Percentiles rank a stretch among this genome's conserved stretches.
phyloP scores from a whole-genome alignment of 2,797 vertebrate species.

The Gadopsis marmoratus region DNA sequence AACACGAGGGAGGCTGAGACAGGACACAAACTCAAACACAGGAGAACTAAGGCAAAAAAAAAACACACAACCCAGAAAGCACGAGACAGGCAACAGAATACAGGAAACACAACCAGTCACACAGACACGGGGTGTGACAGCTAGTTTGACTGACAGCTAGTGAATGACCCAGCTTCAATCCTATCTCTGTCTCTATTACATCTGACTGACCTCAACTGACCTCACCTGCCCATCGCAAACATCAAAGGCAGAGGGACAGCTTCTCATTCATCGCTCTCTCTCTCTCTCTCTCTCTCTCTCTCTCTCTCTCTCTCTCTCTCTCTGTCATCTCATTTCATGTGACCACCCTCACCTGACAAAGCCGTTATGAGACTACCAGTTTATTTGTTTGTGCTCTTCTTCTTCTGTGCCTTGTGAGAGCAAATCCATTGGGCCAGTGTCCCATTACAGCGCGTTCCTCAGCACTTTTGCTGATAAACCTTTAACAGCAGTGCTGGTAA shows the following conservation, averaged over 20 bases:
- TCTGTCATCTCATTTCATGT: neutral
- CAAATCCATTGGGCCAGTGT: neutral
- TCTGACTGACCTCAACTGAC: conserved; percentile 51
- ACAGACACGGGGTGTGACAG: conserved; percentile 7
- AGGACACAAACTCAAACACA: too few relatives aligned
- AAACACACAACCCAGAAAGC: too few relatives aligned
- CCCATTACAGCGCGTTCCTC: conserved; percentile 8
- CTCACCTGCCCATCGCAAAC: conserved; percentile 30
- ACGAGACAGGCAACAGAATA: too few relatives aligned
- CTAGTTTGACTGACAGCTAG: conserved; percentile 44
- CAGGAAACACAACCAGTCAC: too few relatives aligned
- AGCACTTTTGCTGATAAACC: conserved; percentile 37
- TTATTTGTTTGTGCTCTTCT: conserved; percentile 16
- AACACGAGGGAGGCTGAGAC: too few relatives aligned
- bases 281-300: conserved; percentile 1
- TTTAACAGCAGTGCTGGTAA: conserved; percentile 25
- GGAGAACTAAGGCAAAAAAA: too few relatives aligned
- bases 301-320: neutral
- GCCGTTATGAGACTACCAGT: conserved; percentile 5
- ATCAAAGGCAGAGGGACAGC: conserved; percentile 20
- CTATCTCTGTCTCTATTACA: conserved; percentile 52
- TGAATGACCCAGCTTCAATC: conserved; percentile 38
- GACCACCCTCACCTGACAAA: conserved; percentile 6
- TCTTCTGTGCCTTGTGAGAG: neutral
- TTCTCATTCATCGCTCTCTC: neutral